Base-by-base conservation (phyloP, 1,140 invertebrate genomes). In the Cotesia chilonis region DNA sequence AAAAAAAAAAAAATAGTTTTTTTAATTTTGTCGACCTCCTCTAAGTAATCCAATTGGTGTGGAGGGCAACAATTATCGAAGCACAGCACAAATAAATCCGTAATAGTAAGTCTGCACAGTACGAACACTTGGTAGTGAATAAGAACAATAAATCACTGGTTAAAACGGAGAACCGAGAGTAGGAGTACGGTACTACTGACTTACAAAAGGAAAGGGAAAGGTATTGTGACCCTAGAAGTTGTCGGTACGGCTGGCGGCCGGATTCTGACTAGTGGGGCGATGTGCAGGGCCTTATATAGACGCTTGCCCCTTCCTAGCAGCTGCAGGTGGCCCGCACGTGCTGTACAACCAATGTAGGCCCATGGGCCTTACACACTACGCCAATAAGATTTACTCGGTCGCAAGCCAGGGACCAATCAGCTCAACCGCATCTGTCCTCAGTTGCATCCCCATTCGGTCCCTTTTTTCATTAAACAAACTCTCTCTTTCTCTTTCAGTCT, bases 321-420 rank as follows among this genome's bases (percentile, higher is more conserved):
- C 47, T 75, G 81, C 84, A 83, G 84, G 84, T 85, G 82, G 81
- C 82, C 78, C 79, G 81, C 82, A 83, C 84, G 83, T 84, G 84
- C 80, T 80, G 76, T 61, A 76, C 65, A 74, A 72, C 83, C 82
- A 83, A 84, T 82, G 76, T 80, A 75, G 77, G 82, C 77, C 77
- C 70, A 68, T 55, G 77, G 80, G 82, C 81, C 86, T 84, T 84
- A 78, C 81, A 80, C 78, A 78, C 63, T 65, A 73, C 74, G 69
- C 83, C 84, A 85, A 84, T 85, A 70, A 77, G 76, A 80, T 75
- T 70, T 71, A 79, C 71, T 36, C 78, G 68, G 80, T 80, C 80
- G 74, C 79, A 77, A 77, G 76, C 79, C 79, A 69, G 47, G 76
- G 68, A 37, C 85, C 86, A 86, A 86, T 86, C 66, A 17, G 60